Percentiles rank a stretch among this genome's conserved stretches.
Conservation (phyloP, 2,888 invertebrate species). For the Tenodera sinensis region DNA sequence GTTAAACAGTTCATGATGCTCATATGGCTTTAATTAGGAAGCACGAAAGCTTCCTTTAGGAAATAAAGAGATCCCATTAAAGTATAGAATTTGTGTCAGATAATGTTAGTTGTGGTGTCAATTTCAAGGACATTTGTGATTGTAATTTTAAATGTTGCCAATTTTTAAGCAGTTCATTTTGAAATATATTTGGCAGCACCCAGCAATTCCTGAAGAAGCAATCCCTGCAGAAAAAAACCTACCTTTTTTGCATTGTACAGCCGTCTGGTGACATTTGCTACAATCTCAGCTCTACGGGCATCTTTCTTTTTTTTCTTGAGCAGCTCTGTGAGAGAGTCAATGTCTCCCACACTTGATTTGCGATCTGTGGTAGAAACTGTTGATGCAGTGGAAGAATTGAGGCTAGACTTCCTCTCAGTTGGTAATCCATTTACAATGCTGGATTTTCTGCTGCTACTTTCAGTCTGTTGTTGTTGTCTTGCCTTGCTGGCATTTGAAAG, state of each 20-base stretch:
- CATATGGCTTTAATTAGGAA: too few species aligned
- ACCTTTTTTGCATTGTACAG: constrained; percentile 49
- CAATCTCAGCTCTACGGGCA: constrained; percentile 54
- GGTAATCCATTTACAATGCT: neutral
- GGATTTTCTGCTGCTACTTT: neutral
- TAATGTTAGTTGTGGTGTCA: too few species aligned
- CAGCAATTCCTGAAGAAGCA: too few species aligned
- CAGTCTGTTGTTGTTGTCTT: neutral
- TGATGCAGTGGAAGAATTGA: neutral
- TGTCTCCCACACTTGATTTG: constrained; percentile 6
- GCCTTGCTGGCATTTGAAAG: neutral
- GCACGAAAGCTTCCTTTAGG: too few species aligned
- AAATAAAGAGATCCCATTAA: too few species aligned
- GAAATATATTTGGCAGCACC: too few species aligned
- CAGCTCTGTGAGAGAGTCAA: neutral
- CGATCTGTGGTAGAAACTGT: neutral
- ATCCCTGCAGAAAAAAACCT: neutral
- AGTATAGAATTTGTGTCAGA: too few species aligned
- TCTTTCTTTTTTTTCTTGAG: constrained; percentile 29
- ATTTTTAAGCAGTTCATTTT: too few species aligned
- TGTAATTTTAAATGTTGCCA: too few species aligned
- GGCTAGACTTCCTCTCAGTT: neutral
- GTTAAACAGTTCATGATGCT: too few species aligned
- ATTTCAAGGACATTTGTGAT: too few species aligned
- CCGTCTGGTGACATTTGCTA: constrained; percentile 66